Evolutionary conservation across 2,797 vertebrate genomes (phyloP).

Genomic region (Melopsittacus undulatus): DNA sequence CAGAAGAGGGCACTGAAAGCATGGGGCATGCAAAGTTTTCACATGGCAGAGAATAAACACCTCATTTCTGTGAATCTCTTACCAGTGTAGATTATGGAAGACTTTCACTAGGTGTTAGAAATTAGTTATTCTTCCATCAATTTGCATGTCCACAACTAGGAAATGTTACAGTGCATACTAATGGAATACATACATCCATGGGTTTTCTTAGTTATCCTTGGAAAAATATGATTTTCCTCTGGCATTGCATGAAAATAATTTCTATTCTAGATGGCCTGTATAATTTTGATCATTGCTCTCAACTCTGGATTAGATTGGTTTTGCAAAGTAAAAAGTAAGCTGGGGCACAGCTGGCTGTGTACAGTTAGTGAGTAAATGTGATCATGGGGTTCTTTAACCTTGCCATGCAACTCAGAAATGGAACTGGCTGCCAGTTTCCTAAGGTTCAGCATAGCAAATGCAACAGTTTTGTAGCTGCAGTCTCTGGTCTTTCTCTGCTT

Average conservation of each 20-base stretch:
- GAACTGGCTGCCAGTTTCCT: neutral
- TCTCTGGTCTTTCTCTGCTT: neutral
- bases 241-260: neutral
- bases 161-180: neutral
- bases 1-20: neutral
- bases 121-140: neutral
- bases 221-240: neutral
- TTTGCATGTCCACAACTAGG: neutral
- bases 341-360: neutral
- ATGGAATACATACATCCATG: neutral
- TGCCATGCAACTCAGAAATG: neutral
- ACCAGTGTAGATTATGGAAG: neutral
- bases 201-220: neutral
- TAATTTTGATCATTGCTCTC: neutral
- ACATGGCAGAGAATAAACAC: neutral
- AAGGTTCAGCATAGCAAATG: neutral
- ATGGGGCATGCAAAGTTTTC: neutral
- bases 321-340: neutral
- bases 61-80: neutral
- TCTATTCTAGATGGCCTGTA: neutral
- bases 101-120: neutral
- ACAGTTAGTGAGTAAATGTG: neutral
- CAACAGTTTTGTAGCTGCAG: neutral
- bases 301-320: neutral
- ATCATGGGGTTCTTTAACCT: accelerated